Base-by-base conservation (phyloP, 64 coral and sea anemone species). In the Montipora cactus region DNA sequence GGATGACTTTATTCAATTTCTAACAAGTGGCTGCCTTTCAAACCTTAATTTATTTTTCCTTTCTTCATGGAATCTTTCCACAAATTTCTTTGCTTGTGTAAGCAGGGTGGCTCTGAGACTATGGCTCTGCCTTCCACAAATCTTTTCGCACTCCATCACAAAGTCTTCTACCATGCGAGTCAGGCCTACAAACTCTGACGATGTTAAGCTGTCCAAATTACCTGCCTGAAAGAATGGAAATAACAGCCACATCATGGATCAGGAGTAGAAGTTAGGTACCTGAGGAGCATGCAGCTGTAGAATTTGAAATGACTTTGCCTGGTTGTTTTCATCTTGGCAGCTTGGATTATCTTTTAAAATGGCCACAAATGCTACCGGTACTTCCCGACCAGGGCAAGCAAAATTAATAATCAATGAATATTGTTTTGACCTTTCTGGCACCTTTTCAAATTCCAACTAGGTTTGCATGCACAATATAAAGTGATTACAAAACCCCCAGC, bases 51-150 rank as follows among this genome's bases (percentile, higher is more conserved):
- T 99, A 75, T 99, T 96, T 83, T 91, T 99, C 53, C 92, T 62
- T 87, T 99, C 98, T 66, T 99, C 98, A 13, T 99, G 98, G 87
- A 99, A 99, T 93, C 98, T 91, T 78, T 99, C 98, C 19, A 99
- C 91, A 84, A 99, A 99, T 80, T 92, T 96, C 89, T 99, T 99
- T 14, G 98, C 95, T 81, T 99, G 98, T 77, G 98, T 94, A 3
- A 99, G 74, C 0, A 99, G 44, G 1, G 95, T 94, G 11, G 98
- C 92, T 23, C 98, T 93, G 5, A 99, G 87, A 12, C 94, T 96
- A 47, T 94, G 98, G 50, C 95, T 96, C 79, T 99, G 98, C 13
- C 98, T 68, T 37, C 98, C 98, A 87, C 98, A 99, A 21, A 99
- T 96, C 8, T 83, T 85, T 77, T 99, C 98, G 81, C 98, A 99